phyloP scores from a whole-genome alignment of 53 echinoderm and acorn worm species.

The Paracentrotus lividus region DNA sequence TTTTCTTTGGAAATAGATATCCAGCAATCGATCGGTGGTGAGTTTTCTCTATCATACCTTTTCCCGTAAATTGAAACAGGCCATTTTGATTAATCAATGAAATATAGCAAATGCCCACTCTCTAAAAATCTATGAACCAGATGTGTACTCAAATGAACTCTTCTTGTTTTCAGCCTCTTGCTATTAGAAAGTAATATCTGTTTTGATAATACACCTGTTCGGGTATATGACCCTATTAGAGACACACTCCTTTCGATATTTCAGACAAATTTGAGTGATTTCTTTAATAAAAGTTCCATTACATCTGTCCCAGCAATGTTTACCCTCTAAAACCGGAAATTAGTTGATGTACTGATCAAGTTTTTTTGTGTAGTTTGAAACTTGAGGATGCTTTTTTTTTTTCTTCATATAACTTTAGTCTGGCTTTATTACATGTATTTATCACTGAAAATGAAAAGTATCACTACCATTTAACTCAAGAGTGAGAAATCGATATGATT shows the following conservation, averaged over 20 bases:
- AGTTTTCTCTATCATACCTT: not conserved
- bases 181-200: not conserved
- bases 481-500: no score
- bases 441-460: no score
- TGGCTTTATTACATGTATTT: no score
- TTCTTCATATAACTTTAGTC: no score
- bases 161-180: not conserved
- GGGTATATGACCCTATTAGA: not conserved
- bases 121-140: not conserved
- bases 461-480: no score
- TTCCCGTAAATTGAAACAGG: not conserved
- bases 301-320: not conserved
- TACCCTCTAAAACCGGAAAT: not conserved
- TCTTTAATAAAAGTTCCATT: not conserved
- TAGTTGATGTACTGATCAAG: no score
- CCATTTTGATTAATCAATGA: not conserved
- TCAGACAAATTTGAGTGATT: not conserved
- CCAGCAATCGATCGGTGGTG: not conserved
- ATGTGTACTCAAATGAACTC: not conserved
- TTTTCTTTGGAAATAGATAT: not conserved
- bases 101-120: not conserved
- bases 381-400: no score
- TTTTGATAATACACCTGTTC: slow-evolving; percentile 15
- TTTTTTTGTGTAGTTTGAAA: no score
- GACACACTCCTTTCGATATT: not conserved